Percentiles rank a stretch among this genome's conserved stretches.
phyloP scores from a whole-genome alignment of 2,888 invertebrate genomes.

The Petrolisthes manimaculis region DNA sequence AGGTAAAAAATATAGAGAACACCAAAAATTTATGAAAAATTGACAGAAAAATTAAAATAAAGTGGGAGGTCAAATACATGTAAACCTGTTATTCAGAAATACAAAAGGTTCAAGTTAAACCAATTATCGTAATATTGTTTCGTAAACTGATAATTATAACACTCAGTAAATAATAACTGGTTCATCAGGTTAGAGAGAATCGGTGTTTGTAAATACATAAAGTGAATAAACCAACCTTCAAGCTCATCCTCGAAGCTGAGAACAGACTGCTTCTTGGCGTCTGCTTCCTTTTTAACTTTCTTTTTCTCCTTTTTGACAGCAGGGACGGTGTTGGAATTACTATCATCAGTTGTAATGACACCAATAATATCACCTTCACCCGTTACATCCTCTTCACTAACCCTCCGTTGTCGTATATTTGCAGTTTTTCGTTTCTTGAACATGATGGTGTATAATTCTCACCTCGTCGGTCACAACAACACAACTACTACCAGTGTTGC shows the following conservation, averaged over 20 bases:
- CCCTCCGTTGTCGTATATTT: slow-evolving; percentile 59
- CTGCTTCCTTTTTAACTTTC: slow-evolving; percentile 48
- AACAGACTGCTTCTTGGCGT: slow-evolving; percentile 49
- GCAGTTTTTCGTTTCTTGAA: slow-evolving; percentile 64
- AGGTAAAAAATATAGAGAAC: too few species aligned
- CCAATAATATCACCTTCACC: slow-evolving; percentile 31
- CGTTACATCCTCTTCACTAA: slow-evolving; percentile 54
- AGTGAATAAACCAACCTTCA: slow-evolving; percentile 48
- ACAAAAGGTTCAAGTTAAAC: too few species aligned
- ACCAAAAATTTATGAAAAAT: too few species aligned
- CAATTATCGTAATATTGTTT: too few species aligned
- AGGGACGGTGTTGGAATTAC: slow-evolving; percentile 42
- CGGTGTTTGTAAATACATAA: background rate
- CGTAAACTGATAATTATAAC: too few species aligned
- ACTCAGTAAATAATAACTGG: too few species aligned
- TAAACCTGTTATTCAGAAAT: too few species aligned
- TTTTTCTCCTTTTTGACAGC: slow-evolving; percentile 63
- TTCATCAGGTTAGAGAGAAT: too few species aligned
- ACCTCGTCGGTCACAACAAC: slow-evolving; percentile 13
- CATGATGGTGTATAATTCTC: slow-evolving; percentile 30
- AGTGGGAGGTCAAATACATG: too few species aligned
- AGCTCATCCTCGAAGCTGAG: slow-evolving; percentile 65
- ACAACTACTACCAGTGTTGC: background rate
- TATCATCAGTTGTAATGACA: slow-evolving; percentile 34
- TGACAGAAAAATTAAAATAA: too few species aligned